Evolutionary conservation across 2,113 vertebrate genomes (phyloP).

Genomic region (Thalassarche chlororhynchos): DNA sequence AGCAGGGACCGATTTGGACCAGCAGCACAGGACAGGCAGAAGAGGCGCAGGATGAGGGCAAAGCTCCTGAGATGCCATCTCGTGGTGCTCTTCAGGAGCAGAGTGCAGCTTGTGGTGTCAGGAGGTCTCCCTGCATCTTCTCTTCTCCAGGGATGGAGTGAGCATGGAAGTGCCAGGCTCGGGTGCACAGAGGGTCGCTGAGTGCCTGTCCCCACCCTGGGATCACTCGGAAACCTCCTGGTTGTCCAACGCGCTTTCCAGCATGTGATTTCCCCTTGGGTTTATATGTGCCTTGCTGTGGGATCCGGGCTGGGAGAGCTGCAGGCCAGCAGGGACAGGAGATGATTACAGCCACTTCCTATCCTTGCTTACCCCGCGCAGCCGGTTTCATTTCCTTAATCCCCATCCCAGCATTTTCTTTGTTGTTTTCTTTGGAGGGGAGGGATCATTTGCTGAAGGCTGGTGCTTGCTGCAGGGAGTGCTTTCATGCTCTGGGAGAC

Average conservation of each 20-base stretch:
- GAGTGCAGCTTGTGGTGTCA: too few relatives aligned
- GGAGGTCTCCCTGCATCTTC: background rate
- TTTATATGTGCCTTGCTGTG: background rate
- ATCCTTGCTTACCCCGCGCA: background rate
- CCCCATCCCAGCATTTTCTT: background rate
- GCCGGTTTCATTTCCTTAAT: slow-evolving; percentile 20
- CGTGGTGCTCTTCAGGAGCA: background rate
- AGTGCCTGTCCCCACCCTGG: background rate
- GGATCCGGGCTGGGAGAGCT: background rate
- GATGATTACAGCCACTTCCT: slow-evolving; percentile 25
- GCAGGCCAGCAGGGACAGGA: background rate
- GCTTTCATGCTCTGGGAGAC: background rate
- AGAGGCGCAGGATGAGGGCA: background rate
- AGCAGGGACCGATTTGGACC: background rate
- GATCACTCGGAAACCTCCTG: background rate
- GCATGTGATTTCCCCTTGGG: background rate
- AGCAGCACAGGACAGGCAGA: background rate
- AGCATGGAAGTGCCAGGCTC: background rate
- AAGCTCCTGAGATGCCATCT: background rate
- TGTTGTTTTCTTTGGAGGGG: background rate
- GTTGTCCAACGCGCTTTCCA: fast-evolving
- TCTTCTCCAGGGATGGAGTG: background rate
- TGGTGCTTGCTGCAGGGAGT: background rate
- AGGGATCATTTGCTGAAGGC: background rate
- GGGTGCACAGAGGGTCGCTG: fast-evolving